phyloP scores from a whole-genome alignment of 2,797 vertebrate species.

The Peromyscus aztecus region DNA sequence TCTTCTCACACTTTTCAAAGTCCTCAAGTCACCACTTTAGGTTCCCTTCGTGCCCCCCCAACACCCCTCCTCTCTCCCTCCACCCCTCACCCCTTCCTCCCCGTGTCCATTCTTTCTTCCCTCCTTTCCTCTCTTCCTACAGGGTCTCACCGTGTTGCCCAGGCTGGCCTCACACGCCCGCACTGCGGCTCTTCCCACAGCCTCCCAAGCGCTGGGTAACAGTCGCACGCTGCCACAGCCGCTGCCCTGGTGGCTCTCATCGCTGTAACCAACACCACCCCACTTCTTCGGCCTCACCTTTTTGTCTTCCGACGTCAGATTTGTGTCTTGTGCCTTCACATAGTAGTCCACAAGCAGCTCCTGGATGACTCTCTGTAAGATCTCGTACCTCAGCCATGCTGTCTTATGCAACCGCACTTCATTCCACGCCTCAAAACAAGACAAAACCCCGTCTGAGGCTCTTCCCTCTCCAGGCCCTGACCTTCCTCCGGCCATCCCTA shows the following conservation, averaged over 20 bases:
- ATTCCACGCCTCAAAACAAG: constrained; percentile 87
- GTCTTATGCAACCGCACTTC: constrained; percentile 89
- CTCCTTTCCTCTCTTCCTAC: not conserved
- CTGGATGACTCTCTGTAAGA: constrained; percentile 88
- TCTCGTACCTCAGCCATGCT: constrained; percentile 91
- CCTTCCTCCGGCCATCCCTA: not conserved
- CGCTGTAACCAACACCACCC: not conserved
- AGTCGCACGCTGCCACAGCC: accelerated
- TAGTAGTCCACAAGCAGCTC: constrained; percentile 91
- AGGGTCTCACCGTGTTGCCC: not conserved
- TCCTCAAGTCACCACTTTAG: not conserved
- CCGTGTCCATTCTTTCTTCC: too few species aligned
- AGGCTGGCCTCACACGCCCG: not conserved
- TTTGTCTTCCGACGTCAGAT: constrained; percentile 77
- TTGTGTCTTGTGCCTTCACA: constrained; percentile 87
- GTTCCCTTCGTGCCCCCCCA: not conserved
- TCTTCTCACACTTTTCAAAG: constrained; percentile 42
- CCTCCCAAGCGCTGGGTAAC: not conserved
- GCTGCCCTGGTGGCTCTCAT: not conserved
- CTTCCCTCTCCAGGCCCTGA: not conserved
- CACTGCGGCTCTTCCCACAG: not conserved
- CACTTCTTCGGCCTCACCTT: constrained; percentile 78
- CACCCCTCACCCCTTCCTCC: not conserved
- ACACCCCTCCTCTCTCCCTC: too few species aligned
- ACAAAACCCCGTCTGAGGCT: not conserved